Evolutionary conservation across 2,113 vertebrate species (phyloP).

Genomic region (Bombycilla garrulus): DNA sequence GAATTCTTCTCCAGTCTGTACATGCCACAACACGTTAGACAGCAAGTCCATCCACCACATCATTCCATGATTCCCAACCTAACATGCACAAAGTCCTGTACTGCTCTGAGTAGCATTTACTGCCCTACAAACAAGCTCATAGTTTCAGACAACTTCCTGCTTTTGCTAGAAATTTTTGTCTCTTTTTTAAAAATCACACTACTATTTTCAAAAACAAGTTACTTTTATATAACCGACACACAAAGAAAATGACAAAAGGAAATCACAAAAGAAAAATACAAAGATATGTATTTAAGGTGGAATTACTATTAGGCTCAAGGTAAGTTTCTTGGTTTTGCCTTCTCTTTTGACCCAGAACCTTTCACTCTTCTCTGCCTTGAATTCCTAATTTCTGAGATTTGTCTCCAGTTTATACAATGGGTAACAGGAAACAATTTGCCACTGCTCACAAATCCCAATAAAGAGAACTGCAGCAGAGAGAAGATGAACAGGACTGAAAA

Average conservation of each 20-base stretch:
- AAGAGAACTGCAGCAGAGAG: neutral
- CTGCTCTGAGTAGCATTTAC: accelerated
- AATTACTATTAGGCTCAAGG: neutral
- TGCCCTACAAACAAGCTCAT: neutral
- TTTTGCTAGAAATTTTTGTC: neutral
- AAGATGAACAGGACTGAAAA: neutral
- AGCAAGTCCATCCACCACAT: neutral
- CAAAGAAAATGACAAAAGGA: neutral
- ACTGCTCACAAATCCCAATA: neutral
- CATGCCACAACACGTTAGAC: neutral
- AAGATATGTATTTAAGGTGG: neutral
- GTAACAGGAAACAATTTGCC: neutral
- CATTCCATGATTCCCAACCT: neutral
- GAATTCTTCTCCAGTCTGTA: neutral
- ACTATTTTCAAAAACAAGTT: neutral
- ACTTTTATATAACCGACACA: neutral
- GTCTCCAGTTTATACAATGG: neutral
- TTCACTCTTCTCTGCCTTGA: neutral
- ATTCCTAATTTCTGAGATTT: neutral
- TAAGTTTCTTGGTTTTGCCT: neutral
- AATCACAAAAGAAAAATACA: neutral
- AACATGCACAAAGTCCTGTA: accelerated
- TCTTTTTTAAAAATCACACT: neutral
- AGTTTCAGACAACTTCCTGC: neutral
- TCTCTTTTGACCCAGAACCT: neutral